Base-by-base conservation (phyloP, 1,140 invertebrate species). In the Drosophila tsacasi region DNA sequence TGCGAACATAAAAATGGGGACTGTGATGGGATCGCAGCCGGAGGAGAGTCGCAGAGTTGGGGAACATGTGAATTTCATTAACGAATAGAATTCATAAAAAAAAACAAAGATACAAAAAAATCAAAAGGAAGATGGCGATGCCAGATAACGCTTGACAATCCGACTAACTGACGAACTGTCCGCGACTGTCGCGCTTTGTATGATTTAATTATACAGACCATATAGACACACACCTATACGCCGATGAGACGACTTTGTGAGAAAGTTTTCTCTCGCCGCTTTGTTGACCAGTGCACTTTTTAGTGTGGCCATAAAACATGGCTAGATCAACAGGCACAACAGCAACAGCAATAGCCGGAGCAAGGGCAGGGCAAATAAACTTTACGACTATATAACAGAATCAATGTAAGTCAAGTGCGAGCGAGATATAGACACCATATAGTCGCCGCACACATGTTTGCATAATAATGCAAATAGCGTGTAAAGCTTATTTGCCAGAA, bases 381-480 rank as follows among this genome's bases (percentile, higher is more conserved):
- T 83, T 87, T 87, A 87, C 83, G 83, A 87, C 81, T 77, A 83
- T 83, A 89, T 87, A 87, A 81, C 84, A 89, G 84, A 83, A 89
- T 89, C 83, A 87, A 89, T 89, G 83, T 89, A 86, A 89, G 83
- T 64, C 83, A 82, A 67, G 64, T 78, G 74, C 27, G 55, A 76
- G 73, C 47, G 46, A 21, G 55, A 60, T 55, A 40, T 58, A 76
- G 55, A 59, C 52, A 57, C 54, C 23, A 39, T 47, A 77, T 49
- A 54, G 54, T 30, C 27, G 62, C 40, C 27, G 76, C 50, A 59
- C 64, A 74, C 67, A 74, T 81, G 63, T 87, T 87, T 87, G 77
- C 68, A 84, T 81, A 72, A 78, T 68, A 75, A 66, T 69, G 77
- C 57, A 87, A 84, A 89, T 78, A 87, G 73, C 83, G 68, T 89